A percentile compares a stretch with the other conserved stretches of the same genome.
Conservation (phyloP, 2,888 invertebrate genomes). For the Cataglyphis cursor region DNA sequence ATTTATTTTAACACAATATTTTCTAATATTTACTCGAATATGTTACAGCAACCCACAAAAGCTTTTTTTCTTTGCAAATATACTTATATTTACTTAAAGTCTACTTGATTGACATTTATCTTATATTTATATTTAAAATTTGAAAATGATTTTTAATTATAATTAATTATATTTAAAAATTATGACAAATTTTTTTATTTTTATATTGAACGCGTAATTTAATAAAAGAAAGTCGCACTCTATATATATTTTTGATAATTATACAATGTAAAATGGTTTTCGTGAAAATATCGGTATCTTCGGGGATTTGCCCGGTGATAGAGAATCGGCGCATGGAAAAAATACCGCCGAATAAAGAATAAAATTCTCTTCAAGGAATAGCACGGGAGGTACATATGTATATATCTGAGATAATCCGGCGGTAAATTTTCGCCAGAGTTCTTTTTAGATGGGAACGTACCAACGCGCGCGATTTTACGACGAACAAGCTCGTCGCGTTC, state of each 20-base stretch:
- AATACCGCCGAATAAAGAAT: constrained; percentile 14
- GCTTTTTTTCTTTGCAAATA: background rate
- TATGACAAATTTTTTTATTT: background rate
- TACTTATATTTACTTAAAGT: background rate
- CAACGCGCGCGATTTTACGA: constrained; percentile 26
- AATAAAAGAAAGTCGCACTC: background rate
- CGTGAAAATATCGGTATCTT: background rate
- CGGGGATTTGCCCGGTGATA: background rate
- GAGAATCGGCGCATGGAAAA: constrained; percentile 4
- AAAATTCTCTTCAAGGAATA: constrained; percentile 12
- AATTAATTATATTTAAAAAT: background rate
- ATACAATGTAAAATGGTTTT: background rate
- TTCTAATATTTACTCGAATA: background rate
- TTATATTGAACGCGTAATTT: background rate
- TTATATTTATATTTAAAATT: background rate
- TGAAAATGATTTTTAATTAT: background rate
- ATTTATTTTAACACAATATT: background rate
- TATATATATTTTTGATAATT: background rate
- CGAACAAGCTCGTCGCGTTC: constrained; percentile 9
- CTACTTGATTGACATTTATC: background rate
- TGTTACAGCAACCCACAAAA: background rate
- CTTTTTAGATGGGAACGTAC: background rate
- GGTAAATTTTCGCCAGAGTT: constrained; percentile 31
- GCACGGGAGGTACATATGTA: background rate
- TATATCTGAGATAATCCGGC: constrained; percentile 17